Evolutionary conservation across 2,888 invertebrate species (phyloP).

Genomic region (Helicoverpa assulta): DNA sequence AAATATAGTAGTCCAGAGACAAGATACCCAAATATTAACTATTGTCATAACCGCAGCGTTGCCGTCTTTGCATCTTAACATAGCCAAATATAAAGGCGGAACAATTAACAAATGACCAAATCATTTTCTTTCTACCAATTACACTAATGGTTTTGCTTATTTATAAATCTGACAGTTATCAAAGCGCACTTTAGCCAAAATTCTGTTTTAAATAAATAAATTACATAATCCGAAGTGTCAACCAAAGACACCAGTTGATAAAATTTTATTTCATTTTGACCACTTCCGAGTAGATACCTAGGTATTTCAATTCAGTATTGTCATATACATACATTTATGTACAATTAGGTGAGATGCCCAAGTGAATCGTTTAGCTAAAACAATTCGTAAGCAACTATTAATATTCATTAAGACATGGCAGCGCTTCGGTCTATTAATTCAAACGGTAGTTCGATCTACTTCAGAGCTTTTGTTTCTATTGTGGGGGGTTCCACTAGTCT

Average conservation of each 20-base stretch:
- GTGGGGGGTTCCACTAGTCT: conserved; percentile 25
- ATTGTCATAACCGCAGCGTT: not conserved
- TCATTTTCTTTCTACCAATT: not conserved
- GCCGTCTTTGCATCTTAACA: not conserved
- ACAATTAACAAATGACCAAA: not conserved
- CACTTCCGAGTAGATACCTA: no score
- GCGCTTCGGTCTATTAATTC: conserved; percentile 45
- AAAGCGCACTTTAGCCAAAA: not conserved
- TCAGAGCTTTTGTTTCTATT: conserved; percentile 45
- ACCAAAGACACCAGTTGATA: no score
- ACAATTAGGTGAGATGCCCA: conserved; percentile 34
- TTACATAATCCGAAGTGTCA: no score
- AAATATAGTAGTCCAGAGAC: no score
- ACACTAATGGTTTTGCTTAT: conserved; percentile 1
- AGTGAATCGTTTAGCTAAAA: conserved; percentile 35
- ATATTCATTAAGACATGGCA: conserved; percentile 60
- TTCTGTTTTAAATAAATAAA: no score
- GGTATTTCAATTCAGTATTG: not conserved
- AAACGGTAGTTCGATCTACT: conserved; percentile 40
- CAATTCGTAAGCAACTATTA: conserved; percentile 57
- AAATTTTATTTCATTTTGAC: no score
- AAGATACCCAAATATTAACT: no score
- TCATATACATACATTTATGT: not conserved
- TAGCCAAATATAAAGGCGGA: not conserved
- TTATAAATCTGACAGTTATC: not conserved